Conservation (phyloP, 2,888 invertebrate species). For the Stenichneumon culpator region DNA sequence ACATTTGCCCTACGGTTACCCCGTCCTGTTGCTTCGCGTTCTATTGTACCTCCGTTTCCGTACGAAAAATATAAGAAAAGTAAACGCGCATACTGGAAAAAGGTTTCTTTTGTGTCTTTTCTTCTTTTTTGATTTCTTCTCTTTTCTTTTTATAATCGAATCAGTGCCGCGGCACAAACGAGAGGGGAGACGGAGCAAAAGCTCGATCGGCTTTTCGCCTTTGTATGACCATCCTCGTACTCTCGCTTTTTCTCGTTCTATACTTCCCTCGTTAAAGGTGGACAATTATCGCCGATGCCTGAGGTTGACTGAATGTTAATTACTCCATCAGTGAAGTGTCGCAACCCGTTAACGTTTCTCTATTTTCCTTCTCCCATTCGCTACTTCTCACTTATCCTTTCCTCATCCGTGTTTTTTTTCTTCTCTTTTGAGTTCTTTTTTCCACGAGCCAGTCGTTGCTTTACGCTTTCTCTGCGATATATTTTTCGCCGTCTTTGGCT, state of each 20-base stretch:
- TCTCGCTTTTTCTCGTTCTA: neutral
- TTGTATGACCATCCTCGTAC: constrained; percentile 1
- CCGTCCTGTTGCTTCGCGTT: constrained; percentile 61
- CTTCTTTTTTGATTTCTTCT: no score
- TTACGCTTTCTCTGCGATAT: neutral
- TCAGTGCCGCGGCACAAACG: constrained; percentile 31
- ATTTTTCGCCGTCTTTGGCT: neutral
- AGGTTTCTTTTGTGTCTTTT: constrained; percentile 10
- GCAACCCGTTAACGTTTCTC: constrained; percentile 35
- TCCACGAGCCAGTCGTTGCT: neutral
- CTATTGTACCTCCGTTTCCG: constrained; percentile 18
- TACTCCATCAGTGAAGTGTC: constrained; percentile 76
- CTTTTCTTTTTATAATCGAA: constrained; percentile 39
- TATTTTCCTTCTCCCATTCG: neutral
- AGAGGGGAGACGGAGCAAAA: constrained; percentile 15
- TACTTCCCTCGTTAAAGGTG: constrained; percentile 66
- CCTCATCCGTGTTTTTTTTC: constrained; percentile 14
- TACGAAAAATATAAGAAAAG: constrained; percentile 30
- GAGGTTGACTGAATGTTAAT: constrained; percentile 81
- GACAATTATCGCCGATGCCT: constrained; percentile 79
- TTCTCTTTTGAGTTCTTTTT: constrained; percentile 12
- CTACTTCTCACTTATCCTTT: constrained; percentile 30
- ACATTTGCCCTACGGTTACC: constrained; percentile 1
- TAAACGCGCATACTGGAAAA: constrained; percentile 28
- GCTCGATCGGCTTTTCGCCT: constrained; percentile 21